These are phyloP conservation scores for Hozukius guyotensis DNA, from an alignment of 2,797 vertebrate species.

Conservation along the genomic window DNA sequence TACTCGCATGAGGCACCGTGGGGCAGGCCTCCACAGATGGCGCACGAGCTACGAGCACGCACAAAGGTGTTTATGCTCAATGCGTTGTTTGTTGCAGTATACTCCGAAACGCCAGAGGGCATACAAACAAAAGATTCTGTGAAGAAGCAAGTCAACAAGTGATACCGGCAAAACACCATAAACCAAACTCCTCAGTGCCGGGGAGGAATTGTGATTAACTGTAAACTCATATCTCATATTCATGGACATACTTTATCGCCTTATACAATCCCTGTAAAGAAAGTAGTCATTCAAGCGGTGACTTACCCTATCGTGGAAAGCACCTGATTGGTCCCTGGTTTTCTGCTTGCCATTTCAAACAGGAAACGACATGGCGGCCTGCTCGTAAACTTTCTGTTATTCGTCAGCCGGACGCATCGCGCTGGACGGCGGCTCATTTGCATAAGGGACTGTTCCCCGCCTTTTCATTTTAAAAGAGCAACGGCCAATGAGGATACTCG, in stretches of 20 bases:
- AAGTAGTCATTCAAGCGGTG: not conserved
- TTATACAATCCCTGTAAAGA: not conserved
- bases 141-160: not conserved
- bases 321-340: too few relatives aligned
- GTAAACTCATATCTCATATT: not conserved
- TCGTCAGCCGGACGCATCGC: rapidly evolving
- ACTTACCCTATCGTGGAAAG: too few relatives aligned
- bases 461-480: too few relatives aligned
- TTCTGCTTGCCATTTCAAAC: too few relatives aligned
- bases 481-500: rapidly evolving
- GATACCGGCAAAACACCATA: not conserved
- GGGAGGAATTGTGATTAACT: not conserved
- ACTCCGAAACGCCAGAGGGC: not conserved
- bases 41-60: not conserved
- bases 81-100: not conserved
- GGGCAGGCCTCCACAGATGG: not conserved
- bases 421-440: too few relatives aligned
- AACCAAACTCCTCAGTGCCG: not conserved
- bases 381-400: too few relatives aligned
- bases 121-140: not conserved
- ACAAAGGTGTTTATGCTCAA: not conserved
- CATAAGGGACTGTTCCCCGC: too few relatives aligned
- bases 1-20: not conserved
- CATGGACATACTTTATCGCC: not conserved
- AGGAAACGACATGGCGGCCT: too few relatives aligned